Evolutionary conservation across 2,113 vertebrate genomes (phyloP), one percentile per base, ranked within the genome.

Genomic region (Oriolus oriolus): DNA sequence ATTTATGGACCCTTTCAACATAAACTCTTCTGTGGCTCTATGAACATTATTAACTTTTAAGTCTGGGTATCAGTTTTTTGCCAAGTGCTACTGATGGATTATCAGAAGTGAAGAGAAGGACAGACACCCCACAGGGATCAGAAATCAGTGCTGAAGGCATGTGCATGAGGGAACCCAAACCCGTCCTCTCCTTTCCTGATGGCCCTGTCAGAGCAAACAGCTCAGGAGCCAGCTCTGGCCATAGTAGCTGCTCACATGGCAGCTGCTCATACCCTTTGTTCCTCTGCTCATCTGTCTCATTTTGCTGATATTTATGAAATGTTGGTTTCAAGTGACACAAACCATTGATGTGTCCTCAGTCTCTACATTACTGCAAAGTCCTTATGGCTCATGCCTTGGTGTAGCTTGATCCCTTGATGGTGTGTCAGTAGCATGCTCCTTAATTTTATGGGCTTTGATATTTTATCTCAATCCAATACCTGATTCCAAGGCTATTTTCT

Each of bases 151-250:
- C 11, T 68, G 50, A 52, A 77, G 45, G 5, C 8, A 15, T 13
- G 4, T 12, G 20, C 2, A 1, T 18, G 30, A 63, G 47, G 27
- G 20, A 71, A 5, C 10, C 13, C 1, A 7, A 35, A 27, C 2
- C 26, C 57, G 8, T 37, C 10, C 13, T 49, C 26, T 53, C 53
- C 41, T 84, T 15, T 45, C 13, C 54, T 49, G 11, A 27, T 27
- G 42, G 9, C 11, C 7, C 8, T 28, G n/a, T 56, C 73, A 81
- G 31, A 35, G 8, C 24, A 52, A 61, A 69, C 6, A 53, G 8
- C 54, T 35, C 15, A 10, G 23, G 8, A 84, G 14, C 5, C 3
- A 7, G 5, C 37, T 74, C 15, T 78, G 69, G n/a, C 31, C 24
- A 19, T 20, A 1, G 42, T 22, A 8, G 5, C 15, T 45, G 18